These are phyloP conservation scores for Oxyteleia sp. DNA, from an alignment of 2,888 invertebrate species.

Conservation along the genomic window DNA sequence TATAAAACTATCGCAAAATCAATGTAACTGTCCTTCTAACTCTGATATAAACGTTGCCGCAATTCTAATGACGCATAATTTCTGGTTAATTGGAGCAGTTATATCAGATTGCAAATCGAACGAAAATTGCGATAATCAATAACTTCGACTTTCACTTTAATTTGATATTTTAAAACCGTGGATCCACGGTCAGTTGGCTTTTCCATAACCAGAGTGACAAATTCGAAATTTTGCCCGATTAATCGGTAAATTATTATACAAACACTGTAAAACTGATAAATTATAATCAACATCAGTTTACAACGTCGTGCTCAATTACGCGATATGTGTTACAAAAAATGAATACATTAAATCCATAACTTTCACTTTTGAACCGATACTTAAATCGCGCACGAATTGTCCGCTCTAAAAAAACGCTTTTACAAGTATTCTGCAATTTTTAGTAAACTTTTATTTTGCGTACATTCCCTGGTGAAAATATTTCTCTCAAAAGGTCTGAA, in stretches of 20 bases:
- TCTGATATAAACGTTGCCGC: background rate
- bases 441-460: no score
- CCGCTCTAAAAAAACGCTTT: background rate
- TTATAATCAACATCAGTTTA: conserved; percentile 5
- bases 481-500: no score
- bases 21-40: conserved; percentile 13
- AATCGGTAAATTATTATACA: conserved; percentile 1
- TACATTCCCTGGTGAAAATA: no score
- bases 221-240: conserved; percentile 1
- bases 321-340: conserved; percentile 23
- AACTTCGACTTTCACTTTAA: conserved; percentile 24
- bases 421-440: background rate
- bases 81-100: conserved; percentile 5
- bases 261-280: conserved; percentile 8
- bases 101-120: no score
- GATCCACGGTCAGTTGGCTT: background rate
- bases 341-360: conserved; percentile 30
- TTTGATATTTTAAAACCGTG: conserved; percentile 8
- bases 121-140: conserved; percentile 17
- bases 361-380: conserved; percentile 25
- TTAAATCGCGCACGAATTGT: background rate
- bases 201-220: conserved; percentile 15
- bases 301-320: conserved; percentile 30
- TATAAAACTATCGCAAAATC: conserved; percentile 19
- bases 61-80: conserved; percentile 3